Evolutionary conservation across 2,888 invertebrate species (phyloP), one percentile per base, ranked within the genome.

Genomic region (Drosophila bunnanda): DNA sequence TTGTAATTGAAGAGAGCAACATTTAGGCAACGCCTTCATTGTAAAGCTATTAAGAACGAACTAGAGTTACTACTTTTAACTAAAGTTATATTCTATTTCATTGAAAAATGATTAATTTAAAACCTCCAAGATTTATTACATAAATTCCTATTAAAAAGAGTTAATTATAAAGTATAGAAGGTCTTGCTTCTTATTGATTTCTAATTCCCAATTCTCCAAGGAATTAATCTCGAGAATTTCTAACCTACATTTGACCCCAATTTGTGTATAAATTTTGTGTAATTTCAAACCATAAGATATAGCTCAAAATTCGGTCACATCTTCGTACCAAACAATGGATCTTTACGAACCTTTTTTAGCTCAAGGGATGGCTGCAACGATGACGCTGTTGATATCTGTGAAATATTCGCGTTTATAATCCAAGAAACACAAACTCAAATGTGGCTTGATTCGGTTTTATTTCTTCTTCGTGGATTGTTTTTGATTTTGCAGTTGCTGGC

Each of bases 371-470:
- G 41, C 36, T 61, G 70, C 70, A 72, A 28, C 46, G 70, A 70
- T 53, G 59, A 70, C 52, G 36, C 52, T 34, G 68, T 48, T 34
- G 34, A 38, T 54, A 20, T 44, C 52, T 59, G 59, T 67, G 80
- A 82, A 75, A 77, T 73, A 83, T 71, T 72, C 56, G 88, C 79
- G 55, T 58, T 54, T 76, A 39, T 77, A 84, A 84, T 84, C 89
- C 84, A 88, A 87, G 55, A 66, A 66, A 68, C 68, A 66, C 68
- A 66, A 66, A 65, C 61, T 58, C 79, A 78, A 64, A 56, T 55
- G 56, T 61, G 59, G 65, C 46, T 56, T 22, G 48, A 25, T 28
- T 57, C 39, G 39, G 54, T 48, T 59, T 57, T 59, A 22, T 56
- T 57, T 32, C 36, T 36, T 28, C 20, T 38, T 38, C 30, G 57